Base-by-base conservation (phyloP, 2,797 vertebrate genomes). In the Sebastes hubbsi region DNA sequence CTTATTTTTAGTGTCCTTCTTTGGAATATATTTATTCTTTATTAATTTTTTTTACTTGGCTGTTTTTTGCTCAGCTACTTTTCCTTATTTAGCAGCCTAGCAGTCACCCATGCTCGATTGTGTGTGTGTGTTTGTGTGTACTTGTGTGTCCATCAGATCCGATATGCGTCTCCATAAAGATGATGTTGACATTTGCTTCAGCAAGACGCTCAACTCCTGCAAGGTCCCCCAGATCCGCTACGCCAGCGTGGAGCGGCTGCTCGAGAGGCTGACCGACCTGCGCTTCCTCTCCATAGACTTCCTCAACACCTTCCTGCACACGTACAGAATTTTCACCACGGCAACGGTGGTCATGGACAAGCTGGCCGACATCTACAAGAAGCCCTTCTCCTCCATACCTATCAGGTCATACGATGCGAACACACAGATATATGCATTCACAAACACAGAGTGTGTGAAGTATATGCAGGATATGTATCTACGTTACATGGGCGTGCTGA, bases 211-310 rank as follows among this genome's bases (percentile, higher is more conserved):
- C 92, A 99, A 99, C 94, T 99, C 98, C 92, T 99, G 98, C 96
- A 99, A 99, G 95, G 98, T 99, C 88, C 98, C 98, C 68, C 98
- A 99, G 87, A 99, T 99, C 93, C 98, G 98, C 83, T 99, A 99
- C 0, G 98, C 98, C 78, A 99, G 97, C 0, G 98, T 99, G 59
- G 97, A 99, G 89, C 96, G 98, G 32, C 97, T 99, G 68, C 87
- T 99, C 92, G 98, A 99, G 94, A 96, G 98, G 88, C 93, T 99
- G 91, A 99, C 98, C 0, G 98, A 99, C 95, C 93, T 99, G 94
- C 94, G 98, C 77, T 99, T 99, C 94, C 97, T 99, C 67, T 99
- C 98, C 91, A 99, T 99, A 3, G 98, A 99, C 94, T 99, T 99
- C 94, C 97, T 99, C 87, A 99, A 99, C 93, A 99, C 98, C 83